Conservation (phyloP, 2,888 invertebrate genomes). For the Stratiomys singularior region DNA sequence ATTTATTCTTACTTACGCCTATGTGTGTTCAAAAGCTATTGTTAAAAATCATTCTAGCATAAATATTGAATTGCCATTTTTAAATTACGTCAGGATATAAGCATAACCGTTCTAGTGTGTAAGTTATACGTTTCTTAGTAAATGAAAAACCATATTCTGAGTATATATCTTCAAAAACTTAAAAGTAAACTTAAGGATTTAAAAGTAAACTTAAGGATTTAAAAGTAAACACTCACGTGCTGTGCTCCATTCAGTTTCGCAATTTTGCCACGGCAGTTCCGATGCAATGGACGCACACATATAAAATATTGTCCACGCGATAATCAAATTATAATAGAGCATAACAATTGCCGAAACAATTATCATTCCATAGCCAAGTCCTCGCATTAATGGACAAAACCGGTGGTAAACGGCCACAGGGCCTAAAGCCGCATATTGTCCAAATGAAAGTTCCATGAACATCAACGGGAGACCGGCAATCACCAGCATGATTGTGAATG, state of each 20-base stretch:
- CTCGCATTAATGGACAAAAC: slow-evolving; percentile 77
- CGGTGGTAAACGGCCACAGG: slow-evolving; percentile 84
- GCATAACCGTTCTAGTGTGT: too few species aligned
- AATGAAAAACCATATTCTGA: too few species aligned
- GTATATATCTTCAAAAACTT: too few species aligned
- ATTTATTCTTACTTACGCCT: too few species aligned
- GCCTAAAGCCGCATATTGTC: slow-evolving; percentile 82
- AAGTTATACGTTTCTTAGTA: too few species aligned
- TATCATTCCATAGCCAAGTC: slow-evolving; percentile 80
- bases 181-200: too few species aligned
- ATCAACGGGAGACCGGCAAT: slow-evolving; percentile 83
- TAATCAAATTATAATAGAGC: slow-evolving; percentile 81
- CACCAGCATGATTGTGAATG: slow-evolving; percentile 82
- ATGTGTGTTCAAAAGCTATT: too few species aligned
- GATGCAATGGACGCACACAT: slow-evolving; percentile 76
- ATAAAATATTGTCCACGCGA: slow-evolving; percentile 82
- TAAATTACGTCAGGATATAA: too few species aligned
- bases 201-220: too few species aligned
- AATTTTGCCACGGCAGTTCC: slow-evolving; percentile 77
- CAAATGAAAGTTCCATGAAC: slow-evolving; percentile 87
- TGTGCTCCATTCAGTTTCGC: slow-evolving; percentile 78
- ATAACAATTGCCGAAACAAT: slow-evolving; percentile 79
- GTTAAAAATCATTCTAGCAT: too few species aligned
- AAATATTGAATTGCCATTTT: too few species aligned
- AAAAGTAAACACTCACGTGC: slow-evolving; percentile 67